Evolutionary conservation across 2,113 vertebrate genomes (phyloP).

Genomic region (Thryonomys swinderianus): DNA sequence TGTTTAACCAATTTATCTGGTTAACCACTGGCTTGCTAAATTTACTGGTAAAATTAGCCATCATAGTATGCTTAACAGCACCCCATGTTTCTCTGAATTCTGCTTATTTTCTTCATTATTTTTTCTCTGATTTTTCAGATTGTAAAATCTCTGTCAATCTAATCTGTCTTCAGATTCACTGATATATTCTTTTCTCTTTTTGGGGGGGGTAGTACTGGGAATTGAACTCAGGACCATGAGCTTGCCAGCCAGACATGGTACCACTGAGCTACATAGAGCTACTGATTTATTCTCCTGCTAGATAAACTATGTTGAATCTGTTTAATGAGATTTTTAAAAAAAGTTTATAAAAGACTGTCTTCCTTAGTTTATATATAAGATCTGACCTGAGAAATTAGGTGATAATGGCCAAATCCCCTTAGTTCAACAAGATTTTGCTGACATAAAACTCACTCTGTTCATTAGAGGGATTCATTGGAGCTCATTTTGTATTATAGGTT

Average conservation of each 20-base stretch:
- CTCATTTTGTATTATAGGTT: neutral
- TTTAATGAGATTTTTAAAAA: slow-evolving; percentile 18
- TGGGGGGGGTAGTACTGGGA: too few species aligned
- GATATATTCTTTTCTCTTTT: too few species aligned
- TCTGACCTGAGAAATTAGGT: neutral
- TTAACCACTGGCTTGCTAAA: neutral
- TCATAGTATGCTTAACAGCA: neutral
- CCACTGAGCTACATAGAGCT: too few species aligned
- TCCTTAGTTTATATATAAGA: neutral
- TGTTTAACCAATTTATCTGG: slow-evolving; percentile 7
- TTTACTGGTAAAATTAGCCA: slow-evolving; percentile 26
- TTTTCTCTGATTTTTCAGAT: neutral
- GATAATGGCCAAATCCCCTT: neutral
- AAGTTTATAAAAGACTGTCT: neutral
- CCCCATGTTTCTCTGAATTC: neutral
- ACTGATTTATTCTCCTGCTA: neutral
- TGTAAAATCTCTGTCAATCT: neutral
- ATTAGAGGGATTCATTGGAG: neutral
- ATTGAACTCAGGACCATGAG: too few species aligned
- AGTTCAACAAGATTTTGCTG: neutral
- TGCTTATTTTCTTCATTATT: neutral
- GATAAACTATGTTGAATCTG: neutral
- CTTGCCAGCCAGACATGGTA: too few species aligned
- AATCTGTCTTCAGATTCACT: neutral
- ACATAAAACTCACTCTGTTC: neutral